Evolutionary conservation across 1,140 invertebrate genomes (phyloP).

Genomic region (Xylocopa sonorina): DNA sequence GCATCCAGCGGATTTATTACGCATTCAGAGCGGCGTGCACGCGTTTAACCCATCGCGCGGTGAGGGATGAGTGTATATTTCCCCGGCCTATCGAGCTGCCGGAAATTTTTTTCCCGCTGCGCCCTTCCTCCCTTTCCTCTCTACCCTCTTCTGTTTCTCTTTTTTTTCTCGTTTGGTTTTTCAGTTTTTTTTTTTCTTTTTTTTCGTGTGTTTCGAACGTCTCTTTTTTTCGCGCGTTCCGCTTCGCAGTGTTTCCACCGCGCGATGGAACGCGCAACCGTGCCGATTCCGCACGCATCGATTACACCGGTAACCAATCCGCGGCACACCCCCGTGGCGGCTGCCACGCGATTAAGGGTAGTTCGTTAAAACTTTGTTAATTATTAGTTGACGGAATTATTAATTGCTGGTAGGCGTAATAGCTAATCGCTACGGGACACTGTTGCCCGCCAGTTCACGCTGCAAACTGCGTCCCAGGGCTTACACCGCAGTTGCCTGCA

Average conservation of each 20-base stretch:
- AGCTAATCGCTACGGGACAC: background rate
- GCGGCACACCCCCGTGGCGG: background rate
- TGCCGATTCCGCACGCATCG: background rate
- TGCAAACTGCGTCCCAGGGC: background rate
- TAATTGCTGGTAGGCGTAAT: conserved; percentile 4
- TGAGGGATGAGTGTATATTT: conserved; percentile 11
- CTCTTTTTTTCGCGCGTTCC: too few relatives aligned
- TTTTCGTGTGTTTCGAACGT: background rate
- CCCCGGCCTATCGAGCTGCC: background rate
- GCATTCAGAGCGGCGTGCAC: background rate
- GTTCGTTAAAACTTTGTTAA: conserved; percentile 40
- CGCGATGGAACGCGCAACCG: background rate
- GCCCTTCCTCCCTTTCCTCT: background rate
- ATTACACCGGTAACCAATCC: background rate
- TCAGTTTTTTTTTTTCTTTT: background rate
- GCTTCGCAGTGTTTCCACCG: background rate
- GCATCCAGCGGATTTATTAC: conserved; percentile 13
- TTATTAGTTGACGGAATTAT: conserved; percentile 37
- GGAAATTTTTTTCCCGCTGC: background rate
- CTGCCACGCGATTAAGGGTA: background rate
- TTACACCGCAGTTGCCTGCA: too few relatives aligned
- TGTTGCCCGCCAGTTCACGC: background rate
- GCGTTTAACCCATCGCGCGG: background rate
- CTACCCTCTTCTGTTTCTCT: background rate
- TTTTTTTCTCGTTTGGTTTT: background rate